phyloP scores from a whole-genome alignment of 1,140 invertebrate genomes.

The Zaprionus capensis region DNA sequence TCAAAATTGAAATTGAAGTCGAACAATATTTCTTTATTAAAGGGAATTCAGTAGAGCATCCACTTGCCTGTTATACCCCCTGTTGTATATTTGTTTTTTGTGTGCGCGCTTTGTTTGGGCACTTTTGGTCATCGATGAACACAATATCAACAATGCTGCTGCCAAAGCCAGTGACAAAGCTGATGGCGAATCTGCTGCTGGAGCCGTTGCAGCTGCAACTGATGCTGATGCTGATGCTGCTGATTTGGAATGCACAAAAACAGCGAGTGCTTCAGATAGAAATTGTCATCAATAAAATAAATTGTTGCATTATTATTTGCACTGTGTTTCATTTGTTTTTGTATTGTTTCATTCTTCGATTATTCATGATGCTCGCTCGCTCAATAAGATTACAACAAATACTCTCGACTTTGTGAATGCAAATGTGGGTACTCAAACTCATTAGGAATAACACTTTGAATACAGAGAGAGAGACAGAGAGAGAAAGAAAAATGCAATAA shows the following conservation, averaged over 20 bases:
- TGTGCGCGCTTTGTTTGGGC: constrained; percentile 33
- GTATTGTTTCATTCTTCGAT: background rate
- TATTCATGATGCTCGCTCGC: background rate
- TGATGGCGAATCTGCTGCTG: constrained; percentile 11
- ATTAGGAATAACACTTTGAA: background rate
- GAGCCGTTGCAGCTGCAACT: constrained; percentile 11
- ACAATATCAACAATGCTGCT: constrained; percentile 17
- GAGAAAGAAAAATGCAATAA: background rate
- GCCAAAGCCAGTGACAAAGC: background rate
- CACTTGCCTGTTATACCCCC: background rate
- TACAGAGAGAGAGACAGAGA: too few species aligned
- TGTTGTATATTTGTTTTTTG: background rate
- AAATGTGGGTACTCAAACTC: constrained; percentile 3
- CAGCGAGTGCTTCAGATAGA: constrained; percentile 47
- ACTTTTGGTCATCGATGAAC: constrained; percentile 24
- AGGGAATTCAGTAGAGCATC: background rate
- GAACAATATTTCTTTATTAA: too few species aligned
- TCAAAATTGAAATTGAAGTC: too few species aligned
- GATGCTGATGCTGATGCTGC: constrained; percentile 30
- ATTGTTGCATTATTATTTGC: constrained; percentile 53
- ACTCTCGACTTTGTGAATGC: background rate
- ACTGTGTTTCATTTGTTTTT: background rate
- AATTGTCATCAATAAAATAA: constrained; percentile 71
- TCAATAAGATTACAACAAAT: constrained; percentile 3
- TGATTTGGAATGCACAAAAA: constrained; percentile 72